A percentile compares a stretch with the other conserved stretches of the same genome.
Evolutionary conservation across 2,888 invertebrate genomes (phyloP).

Genomic region (Phragmatobia fuliginosa): DNA sequence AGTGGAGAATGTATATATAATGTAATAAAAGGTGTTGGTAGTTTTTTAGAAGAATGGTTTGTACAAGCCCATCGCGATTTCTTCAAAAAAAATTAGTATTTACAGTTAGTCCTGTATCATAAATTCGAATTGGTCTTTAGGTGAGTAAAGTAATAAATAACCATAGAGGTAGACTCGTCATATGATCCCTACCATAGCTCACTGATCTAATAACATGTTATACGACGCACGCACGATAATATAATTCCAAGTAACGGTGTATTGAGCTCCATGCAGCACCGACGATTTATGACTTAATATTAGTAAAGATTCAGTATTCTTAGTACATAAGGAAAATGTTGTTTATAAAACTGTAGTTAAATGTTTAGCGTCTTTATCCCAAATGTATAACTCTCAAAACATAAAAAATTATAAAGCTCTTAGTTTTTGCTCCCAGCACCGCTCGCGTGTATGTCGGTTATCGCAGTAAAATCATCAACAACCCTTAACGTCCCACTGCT

Average conservation of each 20-base stretch:
- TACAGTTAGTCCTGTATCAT: neutral
- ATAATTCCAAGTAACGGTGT: slow-evolving; percentile 3
- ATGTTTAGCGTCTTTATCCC: neutral
- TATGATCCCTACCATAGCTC: neutral
- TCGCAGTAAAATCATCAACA: too few species aligned
- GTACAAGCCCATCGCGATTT: neutral
- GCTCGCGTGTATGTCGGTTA: too few species aligned
- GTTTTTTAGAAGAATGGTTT: neutral
- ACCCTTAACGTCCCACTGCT: too few species aligned
- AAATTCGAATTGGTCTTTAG: neutral
- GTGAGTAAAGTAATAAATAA: neutral
- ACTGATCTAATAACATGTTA: neutral
- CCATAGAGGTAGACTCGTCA: neutral
- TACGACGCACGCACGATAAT: slow-evolving; percentile 9
- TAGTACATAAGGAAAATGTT: neutral
- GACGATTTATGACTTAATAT: slow-evolving; percentile 24
- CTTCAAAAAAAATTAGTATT: neutral
- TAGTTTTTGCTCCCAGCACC: too few species aligned
- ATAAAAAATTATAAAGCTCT: neutral
- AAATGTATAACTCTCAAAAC: neutral
- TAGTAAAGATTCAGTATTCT: neutral
- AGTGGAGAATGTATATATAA: neutral
- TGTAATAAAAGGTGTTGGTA: neutral
- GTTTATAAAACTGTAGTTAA: neutral
- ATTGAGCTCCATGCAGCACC: slow-evolving; percentile 5